Percentiles rank a stretch among this genome's conserved stretches.
Evolutionary conservation across 2,888 invertebrate genomes (phyloP).

Genomic region (Chorisops tibialis): DNA sequence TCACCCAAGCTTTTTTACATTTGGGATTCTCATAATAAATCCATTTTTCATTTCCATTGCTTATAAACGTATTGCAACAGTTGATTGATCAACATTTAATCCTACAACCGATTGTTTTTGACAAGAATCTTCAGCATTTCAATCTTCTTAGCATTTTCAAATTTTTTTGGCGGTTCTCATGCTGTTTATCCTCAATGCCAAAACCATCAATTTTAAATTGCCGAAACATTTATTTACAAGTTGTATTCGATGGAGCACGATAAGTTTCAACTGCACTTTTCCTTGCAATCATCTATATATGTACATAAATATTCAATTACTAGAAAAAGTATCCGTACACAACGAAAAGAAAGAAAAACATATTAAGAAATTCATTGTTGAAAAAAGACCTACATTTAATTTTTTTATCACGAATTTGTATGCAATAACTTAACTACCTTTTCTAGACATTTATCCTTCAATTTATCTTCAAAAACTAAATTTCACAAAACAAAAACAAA

Average conservation of each 20-base stretch:
- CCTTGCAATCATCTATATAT: too few relatives aligned
- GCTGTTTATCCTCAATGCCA: slow-evolving; percentile 9
- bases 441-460: too few relatives aligned
- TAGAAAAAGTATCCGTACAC: too few relatives aligned
- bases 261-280: not conserved
- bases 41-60: not conserved
- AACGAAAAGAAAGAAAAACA: too few relatives aligned
- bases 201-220: slow-evolving; percentile 16
- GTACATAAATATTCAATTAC: too few relatives aligned
- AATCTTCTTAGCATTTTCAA: slow-evolving; percentile 18
- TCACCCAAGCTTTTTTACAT: slow-evolving; percentile 11
- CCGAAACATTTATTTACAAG: slow-evolving; percentile 3
- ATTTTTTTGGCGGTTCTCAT: slow-evolving; percentile 18
- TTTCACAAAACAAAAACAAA: too few relatives aligned
- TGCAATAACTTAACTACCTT: too few relatives aligned
- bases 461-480: too few relatives aligned
- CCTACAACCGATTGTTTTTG: not conserved
- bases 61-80: not conserved
- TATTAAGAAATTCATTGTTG: too few relatives aligned
- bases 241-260: not conserved
- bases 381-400: too few relatives aligned
- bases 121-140: not conserved
- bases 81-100: not conserved
- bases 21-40: slow-evolving; percentile 8
- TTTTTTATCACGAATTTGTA: too few relatives aligned